phyloP scores from a whole-genome alignment of 2,888 invertebrate species.

The Allygus modestus region DNA sequence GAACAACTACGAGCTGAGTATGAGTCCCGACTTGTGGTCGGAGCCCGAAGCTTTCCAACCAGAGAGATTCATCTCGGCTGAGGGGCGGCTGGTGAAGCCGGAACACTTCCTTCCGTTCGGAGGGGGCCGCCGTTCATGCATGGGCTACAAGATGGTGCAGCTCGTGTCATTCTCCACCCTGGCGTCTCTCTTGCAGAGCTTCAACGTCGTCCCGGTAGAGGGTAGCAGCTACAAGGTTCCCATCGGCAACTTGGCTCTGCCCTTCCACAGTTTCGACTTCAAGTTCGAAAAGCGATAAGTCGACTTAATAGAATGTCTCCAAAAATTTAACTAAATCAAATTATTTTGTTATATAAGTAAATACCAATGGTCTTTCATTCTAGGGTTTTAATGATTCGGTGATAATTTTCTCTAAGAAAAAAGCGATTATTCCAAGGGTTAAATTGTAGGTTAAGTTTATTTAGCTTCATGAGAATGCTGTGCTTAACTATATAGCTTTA shows the following conservation, averaged over 20 bases:
- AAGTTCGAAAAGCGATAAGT: conserved; percentile 73
- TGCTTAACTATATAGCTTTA: conserved; percentile 29
- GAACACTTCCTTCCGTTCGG: conserved; percentile 83
- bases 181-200: conserved; percentile 78
- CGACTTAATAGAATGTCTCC: background rate
- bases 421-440: background rate
- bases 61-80: conserved; percentile 77
- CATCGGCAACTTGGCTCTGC: conserved; percentile 78
- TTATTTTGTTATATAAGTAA: background rate
- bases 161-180: conserved; percentile 78
- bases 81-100: conserved; percentile 79
- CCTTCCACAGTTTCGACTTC: conserved; percentile 76
- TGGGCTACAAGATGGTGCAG: conserved; percentile 83
- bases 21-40: conserved; percentile 80
- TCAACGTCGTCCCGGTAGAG: conserved; percentile 75
- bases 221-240: conserved; percentile 76
- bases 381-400: background rate
- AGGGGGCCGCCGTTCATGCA: conserved; percentile 81
- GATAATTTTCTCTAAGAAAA: too few species aligned
- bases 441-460: background rate
- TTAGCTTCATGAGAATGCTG: background rate
- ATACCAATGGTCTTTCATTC: conserved; percentile 19
- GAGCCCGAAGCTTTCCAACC: conserved; percentile 80
- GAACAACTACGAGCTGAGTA: conserved; percentile 83
- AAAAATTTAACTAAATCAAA: background rate